Evolutionary conservation across 2,113 vertebrate species (phyloP).

Genomic region (Quiscalus mexicanus): DNA sequence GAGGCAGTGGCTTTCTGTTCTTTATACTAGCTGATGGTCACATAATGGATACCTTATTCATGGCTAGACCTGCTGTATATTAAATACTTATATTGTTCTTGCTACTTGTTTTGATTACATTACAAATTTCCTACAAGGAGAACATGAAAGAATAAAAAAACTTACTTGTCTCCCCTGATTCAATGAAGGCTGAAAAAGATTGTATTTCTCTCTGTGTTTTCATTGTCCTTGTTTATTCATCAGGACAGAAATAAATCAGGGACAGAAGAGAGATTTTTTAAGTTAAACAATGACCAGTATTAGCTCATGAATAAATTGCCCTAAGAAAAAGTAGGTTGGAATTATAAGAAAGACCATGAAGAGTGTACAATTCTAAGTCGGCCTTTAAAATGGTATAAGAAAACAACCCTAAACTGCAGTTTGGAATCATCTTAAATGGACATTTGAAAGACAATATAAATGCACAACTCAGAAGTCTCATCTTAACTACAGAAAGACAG

Average conservation of each 20-base stretch:
- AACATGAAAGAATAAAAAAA: background rate
- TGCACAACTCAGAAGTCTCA: background rate
- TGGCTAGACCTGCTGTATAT: background rate
- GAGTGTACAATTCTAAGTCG: background rate
- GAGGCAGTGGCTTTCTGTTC: background rate
- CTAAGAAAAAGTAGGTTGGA: background rate
- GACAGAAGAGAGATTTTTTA: background rate
- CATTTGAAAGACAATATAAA: background rate
- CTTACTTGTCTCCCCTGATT: background rate
- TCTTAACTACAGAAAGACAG: background rate
- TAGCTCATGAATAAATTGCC: slow-evolving; percentile 1
- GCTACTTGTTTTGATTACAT: slow-evolving; percentile 24
- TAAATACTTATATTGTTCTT: background rate
- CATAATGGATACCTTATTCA: background rate
- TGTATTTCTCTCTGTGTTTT: background rate
- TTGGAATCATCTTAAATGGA: background rate
- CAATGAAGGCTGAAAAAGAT: background rate
- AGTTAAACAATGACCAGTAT: background rate
- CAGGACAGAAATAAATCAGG: slow-evolving; percentile 17
- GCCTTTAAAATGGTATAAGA: background rate
- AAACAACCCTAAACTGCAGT: accelerated
- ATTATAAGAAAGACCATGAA: background rate
- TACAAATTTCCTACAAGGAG: background rate
- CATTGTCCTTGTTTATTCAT: slow-evolving; percentile 16
- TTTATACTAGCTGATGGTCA: background rate